These are phyloP conservation scores for Coenonympha arcania DNA, from an alignment of 2,888 invertebrate species.

Conservation along the genomic window DNA sequence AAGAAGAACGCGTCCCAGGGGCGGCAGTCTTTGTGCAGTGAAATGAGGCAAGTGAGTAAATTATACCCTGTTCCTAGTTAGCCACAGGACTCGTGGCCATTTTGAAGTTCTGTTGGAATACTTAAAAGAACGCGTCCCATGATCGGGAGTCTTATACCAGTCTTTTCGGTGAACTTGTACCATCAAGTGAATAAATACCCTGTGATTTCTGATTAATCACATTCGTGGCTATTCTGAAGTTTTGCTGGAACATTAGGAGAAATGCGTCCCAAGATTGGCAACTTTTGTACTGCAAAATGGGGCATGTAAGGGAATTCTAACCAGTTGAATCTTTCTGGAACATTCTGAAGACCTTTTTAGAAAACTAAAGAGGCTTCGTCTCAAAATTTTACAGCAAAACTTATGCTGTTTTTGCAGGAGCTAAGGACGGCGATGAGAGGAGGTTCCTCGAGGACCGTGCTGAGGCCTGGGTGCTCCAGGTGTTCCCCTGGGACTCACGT, in stretches of 20 bases:
- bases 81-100: too few species aligned
- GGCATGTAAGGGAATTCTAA: constrained; percentile 46
- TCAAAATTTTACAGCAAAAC: too few species aligned
- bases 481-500: constrained; percentile 86
- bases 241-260: constrained; percentile 94
- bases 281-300: constrained; percentile 95
- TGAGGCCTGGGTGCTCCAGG: constrained; percentile 83
- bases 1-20: constrained; percentile 89
- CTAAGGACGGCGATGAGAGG: constrained; percentile 92
- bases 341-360: constrained; percentile 95
- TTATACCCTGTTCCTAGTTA: too few species aligned
- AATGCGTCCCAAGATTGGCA: constrained; percentile 87
- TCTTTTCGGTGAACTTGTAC: too few species aligned
- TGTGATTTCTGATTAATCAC: too few species aligned
- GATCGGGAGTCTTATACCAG: too few species aligned
- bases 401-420: constrained; percentile 86
- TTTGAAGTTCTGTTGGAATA: too few species aligned
- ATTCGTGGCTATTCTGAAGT: constrained; percentile 95
- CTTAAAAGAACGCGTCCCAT: too few species aligned
- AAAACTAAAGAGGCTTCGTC: constrained; percentile 91
- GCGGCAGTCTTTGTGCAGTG: constrained; percentile 90
- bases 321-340: too few species aligned
- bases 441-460: constrained; percentile 84
- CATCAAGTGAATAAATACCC: too few species aligned
- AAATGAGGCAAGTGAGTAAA: constrained; percentile 81